Percentiles rank a stretch among this genome's conserved stretches.
phyloP scores from a whole-genome alignment of 2,888 invertebrate genomes.

The Catonia carolina region DNA sequence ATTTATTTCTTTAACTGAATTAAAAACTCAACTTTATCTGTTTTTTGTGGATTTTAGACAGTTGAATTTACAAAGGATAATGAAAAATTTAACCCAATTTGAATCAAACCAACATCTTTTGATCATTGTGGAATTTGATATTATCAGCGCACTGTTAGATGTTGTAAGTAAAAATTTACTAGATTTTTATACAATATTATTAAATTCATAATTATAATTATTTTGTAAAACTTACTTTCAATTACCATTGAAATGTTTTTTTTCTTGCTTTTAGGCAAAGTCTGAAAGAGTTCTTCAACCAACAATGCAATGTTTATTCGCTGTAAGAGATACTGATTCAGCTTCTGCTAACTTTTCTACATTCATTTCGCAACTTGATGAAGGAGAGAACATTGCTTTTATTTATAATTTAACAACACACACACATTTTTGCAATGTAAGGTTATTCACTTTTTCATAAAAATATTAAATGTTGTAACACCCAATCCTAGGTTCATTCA shows the following conservation, averaged over 20 bases:
- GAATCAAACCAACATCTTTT: constrained; percentile 42
- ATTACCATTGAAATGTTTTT: no score
- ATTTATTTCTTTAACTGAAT: no score
- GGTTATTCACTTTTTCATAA: no score
- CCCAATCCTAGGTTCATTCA: no score
- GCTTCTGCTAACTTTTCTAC: constrained; percentile 48
- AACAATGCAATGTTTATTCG: constrained; percentile 74
- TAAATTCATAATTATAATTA: no score
- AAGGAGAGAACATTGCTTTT: constrained; percentile 77
- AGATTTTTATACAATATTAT: no score
- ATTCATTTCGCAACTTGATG: constrained; percentile 54
- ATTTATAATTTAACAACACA: constrained; percentile 58
- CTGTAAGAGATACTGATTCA: constrained; percentile 54
- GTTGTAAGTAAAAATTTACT: constrained; percentile 42
- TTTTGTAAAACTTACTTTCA: no score
- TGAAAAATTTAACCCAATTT: no score
- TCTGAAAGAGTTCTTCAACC: constrained; percentile 60
- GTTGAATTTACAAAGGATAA: no score
- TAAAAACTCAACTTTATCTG: no score
- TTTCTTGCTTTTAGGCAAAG: constrained; percentile 53
- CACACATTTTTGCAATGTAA: constrained; percentile 51
- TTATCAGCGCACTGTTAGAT: constrained; percentile 59
- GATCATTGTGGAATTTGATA: constrained; percentile 55
- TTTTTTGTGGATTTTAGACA: no score
- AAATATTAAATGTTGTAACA: no score